Evolutionary conservation across 2,888 invertebrate species (phyloP).

Genomic region (Chouioia cunea): DNA sequence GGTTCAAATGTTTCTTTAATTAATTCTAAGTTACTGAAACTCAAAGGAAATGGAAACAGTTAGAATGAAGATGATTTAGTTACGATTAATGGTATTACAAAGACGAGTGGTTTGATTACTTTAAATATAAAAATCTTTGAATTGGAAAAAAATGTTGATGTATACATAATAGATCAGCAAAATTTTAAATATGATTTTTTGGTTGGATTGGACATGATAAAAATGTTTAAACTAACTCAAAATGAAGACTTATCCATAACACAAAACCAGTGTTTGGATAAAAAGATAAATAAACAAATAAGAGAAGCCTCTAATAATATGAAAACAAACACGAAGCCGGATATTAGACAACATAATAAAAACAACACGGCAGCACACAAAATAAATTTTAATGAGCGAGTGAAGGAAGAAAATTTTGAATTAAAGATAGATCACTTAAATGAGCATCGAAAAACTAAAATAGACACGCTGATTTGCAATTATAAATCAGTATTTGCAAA

Average conservation of each 20-base stretch:
- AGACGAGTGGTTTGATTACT: constrained; percentile 48
- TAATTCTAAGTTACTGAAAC: constrained; percentile 49
- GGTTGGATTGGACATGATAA: constrained; percentile 31
- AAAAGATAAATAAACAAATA: background rate
- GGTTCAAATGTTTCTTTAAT: constrained; percentile 52
- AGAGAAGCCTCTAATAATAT: background rate
- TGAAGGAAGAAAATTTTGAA: constrained; percentile 41
- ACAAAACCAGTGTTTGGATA: background rate
- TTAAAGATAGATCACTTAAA: constrained; percentile 42
- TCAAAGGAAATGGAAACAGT: constrained; percentile 42
- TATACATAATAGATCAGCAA: constrained; percentile 48
- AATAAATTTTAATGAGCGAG: constrained; percentile 48
- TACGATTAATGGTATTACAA: constrained; percentile 52
- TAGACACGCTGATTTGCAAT: constrained; percentile 48
- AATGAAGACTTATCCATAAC: constrained; percentile 28
- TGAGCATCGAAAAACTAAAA: constrained; percentile 11
- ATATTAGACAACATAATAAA: too few species aligned
- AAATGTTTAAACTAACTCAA: constrained; percentile 31
- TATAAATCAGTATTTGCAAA: constrained; percentile 50
- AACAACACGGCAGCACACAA: too few species aligned
- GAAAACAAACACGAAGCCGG: background rate
- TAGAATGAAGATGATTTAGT: constrained; percentile 45
- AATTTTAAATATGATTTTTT: constrained; percentile 43
- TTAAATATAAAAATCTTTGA: constrained; percentile 52
- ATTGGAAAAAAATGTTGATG: constrained; percentile 49